Conservation (phyloP, 2,113 vertebrate species). For the Pogonocichla stellata region DNA sequence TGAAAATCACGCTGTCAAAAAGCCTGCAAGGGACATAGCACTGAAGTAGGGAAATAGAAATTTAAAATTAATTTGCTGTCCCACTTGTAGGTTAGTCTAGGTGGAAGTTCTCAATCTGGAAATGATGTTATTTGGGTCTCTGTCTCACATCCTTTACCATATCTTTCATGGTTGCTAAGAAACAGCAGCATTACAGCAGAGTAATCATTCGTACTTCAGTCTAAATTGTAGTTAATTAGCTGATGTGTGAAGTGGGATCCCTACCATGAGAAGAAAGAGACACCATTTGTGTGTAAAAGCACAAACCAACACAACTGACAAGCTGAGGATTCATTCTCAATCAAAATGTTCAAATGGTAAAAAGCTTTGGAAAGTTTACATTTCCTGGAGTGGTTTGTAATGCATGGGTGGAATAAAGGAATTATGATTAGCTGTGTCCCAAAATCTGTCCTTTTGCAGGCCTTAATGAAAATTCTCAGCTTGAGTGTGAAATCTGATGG, state of each 20-base stretch:
- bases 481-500: constrained; percentile 15
- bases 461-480: constrained; percentile 44
- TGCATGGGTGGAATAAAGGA: not conserved
- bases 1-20: not conserved
- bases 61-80: not conserved
- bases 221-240: constrained; percentile 40
- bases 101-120: constrained; percentile 23
- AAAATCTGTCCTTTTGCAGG: not conserved
- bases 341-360: not conserved
- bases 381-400: not conserved
- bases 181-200: constrained; percentile 33
- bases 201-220: constrained; percentile 26
- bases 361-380: not conserved
- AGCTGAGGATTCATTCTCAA: not conserved
- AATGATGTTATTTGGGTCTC: constrained; percentile 17
- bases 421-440: not conserved
- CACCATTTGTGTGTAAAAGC: not conserved
- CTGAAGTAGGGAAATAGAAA: not conserved
- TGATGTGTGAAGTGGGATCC: constrained; percentile 10
- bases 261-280: not conserved
- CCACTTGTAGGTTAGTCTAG: not conserved
- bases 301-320: not conserved
- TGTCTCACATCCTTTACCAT: not conserved
- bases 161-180: constrained; percentile 48
- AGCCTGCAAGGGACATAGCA: not conserved